A percentile compares a stretch with the other conserved stretches of the same genome.
These are phyloP conservation scores for Sebastes dallii DNA, from an alignment of 2,797 vertebrate genomes.

Conservation along the genomic window DNA sequence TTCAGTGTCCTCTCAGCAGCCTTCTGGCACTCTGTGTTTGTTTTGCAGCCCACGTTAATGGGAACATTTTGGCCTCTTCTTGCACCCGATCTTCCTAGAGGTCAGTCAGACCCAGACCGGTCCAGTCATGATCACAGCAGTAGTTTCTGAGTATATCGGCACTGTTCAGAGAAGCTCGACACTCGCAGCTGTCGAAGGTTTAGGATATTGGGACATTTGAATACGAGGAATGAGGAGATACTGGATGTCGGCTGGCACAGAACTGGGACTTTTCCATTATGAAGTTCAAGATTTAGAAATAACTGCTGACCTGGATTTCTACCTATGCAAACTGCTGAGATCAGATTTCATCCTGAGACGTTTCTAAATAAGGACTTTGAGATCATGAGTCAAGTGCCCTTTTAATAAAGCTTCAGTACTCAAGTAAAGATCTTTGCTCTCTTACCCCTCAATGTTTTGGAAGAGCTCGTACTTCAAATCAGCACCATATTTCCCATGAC, in stretches of 20 bases:
- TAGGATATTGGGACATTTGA: conserved; percentile 32
- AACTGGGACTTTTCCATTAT: conserved; percentile 53
- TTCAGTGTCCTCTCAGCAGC: background rate
- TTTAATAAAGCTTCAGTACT: conserved; percentile 7
- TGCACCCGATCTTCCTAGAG: background rate
- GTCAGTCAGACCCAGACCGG: background rate
- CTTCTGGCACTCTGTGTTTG: background rate
- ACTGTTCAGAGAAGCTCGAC: background rate
- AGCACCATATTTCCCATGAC: conserved; percentile 22
- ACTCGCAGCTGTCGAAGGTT: conserved; percentile 30
- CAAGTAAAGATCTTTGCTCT: background rate
- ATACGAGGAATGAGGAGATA: conserved; percentile 28
- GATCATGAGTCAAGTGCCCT: conserved; percentile 22
- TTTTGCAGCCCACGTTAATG: background rate
- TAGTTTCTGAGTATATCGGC: background rate
- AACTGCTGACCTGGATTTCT: conserved; percentile 63
- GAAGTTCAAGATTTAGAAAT: conserved; percentile 54
- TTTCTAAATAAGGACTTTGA: conserved; percentile 51
- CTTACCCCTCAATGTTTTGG: background rate
- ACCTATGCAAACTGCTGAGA: conserved; percentile 13
- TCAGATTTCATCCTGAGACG: conserved; percentile 54
- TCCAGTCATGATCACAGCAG: background rate
- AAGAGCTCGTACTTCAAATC: conserved; percentile 1
- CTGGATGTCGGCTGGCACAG: conserved; percentile 33
- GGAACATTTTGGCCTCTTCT: background rate